Evolutionary conservation across 2,888 invertebrate genomes (phyloP), one percentile per base, ranked within the genome.

Genomic region (Thymelicus lineola): DNA sequence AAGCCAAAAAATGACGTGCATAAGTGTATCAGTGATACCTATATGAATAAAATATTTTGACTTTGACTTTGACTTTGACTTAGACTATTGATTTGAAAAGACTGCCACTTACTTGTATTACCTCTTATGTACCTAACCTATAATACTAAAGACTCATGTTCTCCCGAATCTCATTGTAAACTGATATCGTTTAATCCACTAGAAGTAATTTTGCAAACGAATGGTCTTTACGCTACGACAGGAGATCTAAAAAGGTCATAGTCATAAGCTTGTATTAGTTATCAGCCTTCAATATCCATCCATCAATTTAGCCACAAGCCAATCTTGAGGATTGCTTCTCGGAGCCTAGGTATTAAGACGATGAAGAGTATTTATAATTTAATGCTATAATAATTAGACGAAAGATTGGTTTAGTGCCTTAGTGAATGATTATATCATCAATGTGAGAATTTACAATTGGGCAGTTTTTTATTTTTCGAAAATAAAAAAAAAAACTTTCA

Each of bases 221-320:
- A 65, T 38, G 62, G 53, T 17, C 53, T 50, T 63, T 48, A n/a
- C 9, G 38, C 14, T 20, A 70, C 66, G 66, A 53, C 66, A 53
- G 12, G 38, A 38, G 53, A 17, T 38, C 53, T 42, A 14, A 42
- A 65, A 65, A 42, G 55, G 64, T 50, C 15, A 12, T 46, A 4
- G 46, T 50, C 50, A 17, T 9, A 50, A 50, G 17, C 10, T 12
- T 42, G 42, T 9, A 42, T 20, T 20, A 20, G 57, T 58, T 60
- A 64, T 20, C 53, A 69, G 45, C 48, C 60, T 57, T 55, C 60
- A 67, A 15, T 62, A 60, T 61, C 68, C 42, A 62, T 64, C 62
- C 60, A 48, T 58, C 68, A 68, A 61, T 62, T 45, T 61, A 28
- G 9, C 53, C 61, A n/a, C 9, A 45, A 53, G 28, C n/a, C 57